phyloP scores from a whole-genome alignment of 2,113 vertebrate species.

The Jacana jacana region DNA sequence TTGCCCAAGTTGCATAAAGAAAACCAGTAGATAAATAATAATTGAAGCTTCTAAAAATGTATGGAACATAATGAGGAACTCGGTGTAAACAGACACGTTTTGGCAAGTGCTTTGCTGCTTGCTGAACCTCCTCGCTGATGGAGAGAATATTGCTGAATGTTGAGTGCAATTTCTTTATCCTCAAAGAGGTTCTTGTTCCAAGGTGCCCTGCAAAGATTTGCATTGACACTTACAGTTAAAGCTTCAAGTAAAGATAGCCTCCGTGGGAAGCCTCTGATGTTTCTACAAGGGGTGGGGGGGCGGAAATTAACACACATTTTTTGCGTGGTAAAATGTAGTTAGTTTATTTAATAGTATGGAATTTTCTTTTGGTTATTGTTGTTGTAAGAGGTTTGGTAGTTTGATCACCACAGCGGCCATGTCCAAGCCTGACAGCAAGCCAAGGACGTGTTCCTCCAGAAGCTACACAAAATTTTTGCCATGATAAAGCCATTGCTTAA shows the following conservation, averaged over 20 bases:
- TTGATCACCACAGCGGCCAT: neutral
- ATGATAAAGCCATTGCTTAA: neutral
- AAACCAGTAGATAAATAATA: neutral
- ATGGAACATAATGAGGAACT: neutral
- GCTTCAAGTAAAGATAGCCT: neutral
- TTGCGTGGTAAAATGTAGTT: no score
- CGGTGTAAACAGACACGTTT: neutral
- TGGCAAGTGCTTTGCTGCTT: neutral
- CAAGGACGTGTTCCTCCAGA: neutral
- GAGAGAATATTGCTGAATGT: neutral
- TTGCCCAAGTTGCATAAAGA: fast-evolving
- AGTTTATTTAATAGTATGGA: neutral
- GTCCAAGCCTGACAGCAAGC: neutral
- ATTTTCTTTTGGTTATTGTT: neutral
- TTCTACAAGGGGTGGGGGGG: no score
- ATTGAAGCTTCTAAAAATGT: neutral
- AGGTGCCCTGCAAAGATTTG: neutral
- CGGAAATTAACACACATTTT: no score
- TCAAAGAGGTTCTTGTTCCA: neutral
- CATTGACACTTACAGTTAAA: neutral
- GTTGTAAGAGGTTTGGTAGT: neutral
- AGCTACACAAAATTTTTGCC: neutral
- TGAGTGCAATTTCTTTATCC: neutral
- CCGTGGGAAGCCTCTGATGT: neutral
- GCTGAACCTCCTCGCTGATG: neutral